Evolutionary conservation across 2,888 invertebrate genomes (phyloP).

Genomic region (Megastigmus dorsalis): DNA sequence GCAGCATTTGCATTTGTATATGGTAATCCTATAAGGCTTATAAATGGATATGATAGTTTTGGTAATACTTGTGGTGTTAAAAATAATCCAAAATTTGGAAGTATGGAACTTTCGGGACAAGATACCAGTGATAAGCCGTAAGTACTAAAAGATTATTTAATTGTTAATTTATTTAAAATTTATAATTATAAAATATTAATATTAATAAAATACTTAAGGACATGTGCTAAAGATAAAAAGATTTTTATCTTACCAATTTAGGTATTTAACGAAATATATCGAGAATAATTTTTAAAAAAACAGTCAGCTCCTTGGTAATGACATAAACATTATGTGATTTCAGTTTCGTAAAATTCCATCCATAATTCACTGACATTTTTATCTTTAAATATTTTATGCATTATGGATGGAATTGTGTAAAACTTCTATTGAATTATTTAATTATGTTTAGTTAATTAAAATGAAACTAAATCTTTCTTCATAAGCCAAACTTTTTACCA

Average conservation of each 20-base stretch:
- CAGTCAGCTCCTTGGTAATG: too few species aligned
- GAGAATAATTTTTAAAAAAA: too few species aligned
- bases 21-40: constrained; percentile 88
- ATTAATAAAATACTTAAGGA: not conserved
- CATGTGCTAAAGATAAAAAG: too few species aligned
- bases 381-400: not conserved
- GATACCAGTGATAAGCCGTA: constrained; percentile 85
- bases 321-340: too few species aligned
- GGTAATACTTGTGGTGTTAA: constrained; percentile 95
- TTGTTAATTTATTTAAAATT: not conserved
- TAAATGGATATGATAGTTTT: constrained; percentile 95
- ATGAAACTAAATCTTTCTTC: not conserved
- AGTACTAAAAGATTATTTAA: constrained; percentile 58
- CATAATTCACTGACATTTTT: not conserved
- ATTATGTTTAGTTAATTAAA: not conserved
- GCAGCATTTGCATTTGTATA: constrained; percentile 92
- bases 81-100: constrained; percentile 84
- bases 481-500: not conserved
- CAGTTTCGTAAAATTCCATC: not conserved
- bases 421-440: too few species aligned
- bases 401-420: too few species aligned
- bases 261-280: not conserved
- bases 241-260: not conserved
- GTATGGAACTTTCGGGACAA: constrained; percentile 85
- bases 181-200: not conserved